These are phyloP conservation scores for Falco concolor DNA, from an alignment of 2,797 vertebrate genomes.

Conservation along the genomic window DNA sequence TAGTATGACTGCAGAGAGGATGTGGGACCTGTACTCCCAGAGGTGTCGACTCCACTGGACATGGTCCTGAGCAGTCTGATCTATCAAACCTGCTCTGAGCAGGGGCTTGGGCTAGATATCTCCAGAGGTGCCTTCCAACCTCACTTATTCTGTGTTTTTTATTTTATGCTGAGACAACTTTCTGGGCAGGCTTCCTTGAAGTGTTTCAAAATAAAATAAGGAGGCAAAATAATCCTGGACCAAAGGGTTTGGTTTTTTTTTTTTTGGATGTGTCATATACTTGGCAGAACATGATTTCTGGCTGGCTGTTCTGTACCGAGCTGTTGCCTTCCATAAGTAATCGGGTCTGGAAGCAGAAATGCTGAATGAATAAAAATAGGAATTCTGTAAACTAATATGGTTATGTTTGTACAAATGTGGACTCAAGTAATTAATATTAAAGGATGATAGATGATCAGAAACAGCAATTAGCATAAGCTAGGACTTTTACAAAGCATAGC, in stretches of 20 bases:
- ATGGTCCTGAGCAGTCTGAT: not conserved
- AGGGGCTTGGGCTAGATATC: not conserved
- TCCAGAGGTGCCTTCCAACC: not conserved
- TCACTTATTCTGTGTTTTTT: not conserved
- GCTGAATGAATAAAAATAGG: not conserved
- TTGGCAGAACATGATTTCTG: not conserved
- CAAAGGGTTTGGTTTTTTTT: not conserved
- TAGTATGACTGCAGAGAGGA: not conserved
- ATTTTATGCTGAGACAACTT: not conserved
- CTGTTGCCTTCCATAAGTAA: not conserved
- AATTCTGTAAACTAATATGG: not conserved
- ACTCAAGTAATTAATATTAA: not conserved
- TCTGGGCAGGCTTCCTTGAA: not conserved
- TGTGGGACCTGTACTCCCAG: not conserved
- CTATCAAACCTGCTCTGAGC: not conserved
- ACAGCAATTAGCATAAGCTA: not conserved
- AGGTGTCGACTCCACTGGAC: not conserved
- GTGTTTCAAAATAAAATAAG: not conserved
- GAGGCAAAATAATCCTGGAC: not conserved
- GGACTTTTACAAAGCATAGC: not conserved
- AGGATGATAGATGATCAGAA: not conserved
- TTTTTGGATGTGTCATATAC: not conserved
- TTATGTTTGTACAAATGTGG: not conserved
- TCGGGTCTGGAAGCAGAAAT: not conserved
- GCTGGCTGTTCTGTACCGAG: not conserved